Base-by-base conservation (phyloP, 2,113 vertebrate genomes). In the Poeciliopsis occidentalis region DNA sequence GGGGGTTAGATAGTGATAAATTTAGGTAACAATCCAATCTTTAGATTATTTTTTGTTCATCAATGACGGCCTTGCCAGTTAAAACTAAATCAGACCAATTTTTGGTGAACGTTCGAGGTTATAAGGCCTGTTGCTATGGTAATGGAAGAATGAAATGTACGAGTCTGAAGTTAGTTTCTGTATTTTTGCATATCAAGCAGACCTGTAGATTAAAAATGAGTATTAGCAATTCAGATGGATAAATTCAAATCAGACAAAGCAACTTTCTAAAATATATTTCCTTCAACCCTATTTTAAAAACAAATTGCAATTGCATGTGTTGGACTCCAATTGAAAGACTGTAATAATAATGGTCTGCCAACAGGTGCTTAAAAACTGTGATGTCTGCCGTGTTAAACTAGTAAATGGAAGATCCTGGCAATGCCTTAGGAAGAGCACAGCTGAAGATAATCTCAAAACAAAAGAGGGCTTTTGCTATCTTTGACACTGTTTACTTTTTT, bases 91-190 rank as follows among this genome's bases (percentile, higher is more conserved):
- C 34, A 17, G 3, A 41, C 19, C 6, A 26, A 8, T 57, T 24
- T 37, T 22, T 6, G n/a, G 51, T 24, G 34, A 75, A 22, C 24
- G 60, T 67, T 39, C 29, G 12, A 30, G 15, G 17, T 71, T 30
- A 34, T 29, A 19, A 60, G 22, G 39, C 12, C 60, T n/a, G 41
- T 85, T 79, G 63, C 27, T 54, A 81, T 76, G 51, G 70, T 29
- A 64, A 74, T 37, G 10, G 34, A 8, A 30, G 3, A 12, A 11
- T 19, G 15, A 11, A 7, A 73, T 32, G 22, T 30, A 32, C 22
- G 19, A n/a, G 19, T 24, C 39, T 41, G 39, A 41, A 32, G 8
- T 73, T 73, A 29, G 17, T 30, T 62, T 41, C 4, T 32, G 24
- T 47, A 34, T 60, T 76, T 30, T 62, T 60, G 5, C 30, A 63